These are phyloP conservation scores for Drosophila eohydei DNA, from an alignment of 2,888 invertebrate species.

Conservation along the genomic window DNA sequence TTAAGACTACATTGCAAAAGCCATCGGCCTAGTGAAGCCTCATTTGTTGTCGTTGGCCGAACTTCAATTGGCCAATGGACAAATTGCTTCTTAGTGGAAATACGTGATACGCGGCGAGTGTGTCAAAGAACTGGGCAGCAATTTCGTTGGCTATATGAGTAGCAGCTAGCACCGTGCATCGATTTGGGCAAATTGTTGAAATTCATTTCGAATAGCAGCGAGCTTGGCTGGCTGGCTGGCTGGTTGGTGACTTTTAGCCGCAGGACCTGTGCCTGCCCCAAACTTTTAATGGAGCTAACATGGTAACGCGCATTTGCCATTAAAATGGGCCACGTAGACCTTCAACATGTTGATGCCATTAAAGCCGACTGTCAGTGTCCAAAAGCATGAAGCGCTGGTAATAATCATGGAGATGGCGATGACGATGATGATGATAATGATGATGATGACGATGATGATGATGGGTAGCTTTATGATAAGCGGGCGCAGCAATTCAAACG, in stretches of 20 bases:
- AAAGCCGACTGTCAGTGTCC: constrained; percentile 17
- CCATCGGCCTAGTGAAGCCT: constrained; percentile 14
- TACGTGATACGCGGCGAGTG: constrained; percentile 19
- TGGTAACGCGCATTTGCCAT: constrained; percentile 32
- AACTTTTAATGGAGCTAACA: constrained; percentile 64
- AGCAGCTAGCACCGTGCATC: constrained; percentile 14
- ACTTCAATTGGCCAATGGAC: constrained; percentile 35
- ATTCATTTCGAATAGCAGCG: constrained; percentile 37
- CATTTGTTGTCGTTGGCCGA: background rate
- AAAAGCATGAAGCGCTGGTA: background rate
- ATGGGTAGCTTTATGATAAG: constrained; percentile 38
- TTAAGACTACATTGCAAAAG: constrained; percentile 49
- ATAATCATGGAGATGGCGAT: constrained; percentile 6
- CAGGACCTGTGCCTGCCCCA: constrained; percentile 21
- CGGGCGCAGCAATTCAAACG: constrained; percentile 18
- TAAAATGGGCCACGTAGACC: constrained; percentile 55
- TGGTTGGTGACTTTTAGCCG: constrained; percentile 20
- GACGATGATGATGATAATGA: constrained; percentile 2
- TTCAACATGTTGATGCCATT: constrained; percentile 42
- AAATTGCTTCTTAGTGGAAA: constrained; percentile 37
- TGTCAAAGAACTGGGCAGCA: constrained; percentile 3
- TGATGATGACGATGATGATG: constrained; percentile 7
- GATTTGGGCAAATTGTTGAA: constrained; percentile 51
- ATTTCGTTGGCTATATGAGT: constrained; percentile 1
- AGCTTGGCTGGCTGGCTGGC: background rate